phyloP scores from a whole-genome alignment of 92 coral and sea anemone genomes.

The Bergia sp. region DNA sequence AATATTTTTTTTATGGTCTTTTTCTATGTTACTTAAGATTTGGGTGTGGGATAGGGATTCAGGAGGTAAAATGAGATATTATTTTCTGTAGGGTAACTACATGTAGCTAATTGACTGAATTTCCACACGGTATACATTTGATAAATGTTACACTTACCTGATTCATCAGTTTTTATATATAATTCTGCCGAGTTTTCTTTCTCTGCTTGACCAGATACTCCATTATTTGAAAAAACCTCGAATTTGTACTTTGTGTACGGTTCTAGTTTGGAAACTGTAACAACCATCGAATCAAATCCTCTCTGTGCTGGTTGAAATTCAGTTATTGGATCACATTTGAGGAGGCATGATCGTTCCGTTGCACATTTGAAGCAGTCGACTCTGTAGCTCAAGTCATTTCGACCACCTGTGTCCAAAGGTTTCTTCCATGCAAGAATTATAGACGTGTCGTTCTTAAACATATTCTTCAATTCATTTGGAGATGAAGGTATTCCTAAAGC shows the following conservation, averaged over 20 bases:
- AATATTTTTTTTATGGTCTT: too few species aligned
- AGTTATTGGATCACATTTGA: slow-evolving; percentile 15
- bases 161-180: background rate
- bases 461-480: background rate
- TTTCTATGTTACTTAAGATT: too few species aligned
- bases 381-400: slow-evolving; percentile 17
- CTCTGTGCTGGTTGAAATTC: slow-evolving; percentile 18
- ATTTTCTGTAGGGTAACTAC: too few species aligned
- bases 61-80: too few species aligned
- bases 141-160: background rate
- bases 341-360: background rate
- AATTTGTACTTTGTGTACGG: slow-evolving; percentile 29
- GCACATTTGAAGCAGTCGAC: slow-evolving; percentile 30
- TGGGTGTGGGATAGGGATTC: too few species aligned
- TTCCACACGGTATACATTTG: too few species aligned
- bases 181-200: background rate
- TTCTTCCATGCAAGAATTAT: slow-evolving; percentile 43
- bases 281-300: background rate
- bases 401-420: slow-evolving; percentile 49
- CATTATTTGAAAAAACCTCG: slow-evolving; percentile 21
- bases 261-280: background rate
- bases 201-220: background rate
- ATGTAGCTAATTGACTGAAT: too few species aligned
- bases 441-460: slow-evolving; percentile 38
- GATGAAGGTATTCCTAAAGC: slow-evolving; percentile 32